Percentiles rank a stretch among this genome's conserved stretches.
These are phyloP conservation scores for Ctenopoma multispine DNA, from an alignment of 2,797 vertebrate genomes.

Conservation along the genomic window DNA sequence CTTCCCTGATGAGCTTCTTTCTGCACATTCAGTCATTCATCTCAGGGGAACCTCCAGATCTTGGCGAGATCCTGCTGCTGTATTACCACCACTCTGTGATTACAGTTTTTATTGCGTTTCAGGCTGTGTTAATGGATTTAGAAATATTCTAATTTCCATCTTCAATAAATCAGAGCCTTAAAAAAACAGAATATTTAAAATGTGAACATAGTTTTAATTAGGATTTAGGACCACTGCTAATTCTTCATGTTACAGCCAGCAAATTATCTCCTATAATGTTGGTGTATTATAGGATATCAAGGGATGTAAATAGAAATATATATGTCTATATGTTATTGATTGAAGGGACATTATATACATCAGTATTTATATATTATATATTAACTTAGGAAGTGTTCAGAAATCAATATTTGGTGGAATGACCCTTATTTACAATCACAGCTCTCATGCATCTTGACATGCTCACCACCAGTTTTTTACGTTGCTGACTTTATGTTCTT, in stretches of 20 bases:
- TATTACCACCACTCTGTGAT: slow-evolving; percentile 30
- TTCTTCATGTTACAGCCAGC: not conserved
- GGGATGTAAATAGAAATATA: not conserved
- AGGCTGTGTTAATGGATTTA: not conserved
- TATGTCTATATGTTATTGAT: too few relatives aligned
- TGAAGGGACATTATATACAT: too few relatives aligned
- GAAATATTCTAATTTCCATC: slow-evolving; percentile 7
- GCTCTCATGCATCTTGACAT: too few relatives aligned
- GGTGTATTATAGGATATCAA: not conserved
- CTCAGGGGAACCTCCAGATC: slow-evolving; percentile 46
- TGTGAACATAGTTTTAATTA: slow-evolving; percentile 26
- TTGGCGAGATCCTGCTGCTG: slow-evolving; percentile 23
- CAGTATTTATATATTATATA: too few relatives aligned
- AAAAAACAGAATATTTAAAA: slow-evolving; percentile 20
- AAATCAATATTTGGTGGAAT: too few relatives aligned
- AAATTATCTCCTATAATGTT: not conserved
- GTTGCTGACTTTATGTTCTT: too few relatives aligned
- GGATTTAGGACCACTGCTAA: not conserved
- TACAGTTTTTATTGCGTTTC: slow-evolving; percentile 27
- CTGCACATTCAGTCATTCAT: slow-evolving; percentile 49
- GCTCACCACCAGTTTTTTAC: too few relatives aligned
- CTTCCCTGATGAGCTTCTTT: slow-evolving; percentile 40
- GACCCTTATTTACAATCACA: too few relatives aligned
- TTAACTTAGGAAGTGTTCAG: too few relatives aligned
- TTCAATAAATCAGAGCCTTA: slow-evolving; percentile 9